A percentile compares a stretch with the other conserved stretches of the same genome.
These are phyloP conservation scores for Hafferia zeledoni DNA, from an alignment of 2,797 vertebrate species.

Conservation along the genomic window DNA sequence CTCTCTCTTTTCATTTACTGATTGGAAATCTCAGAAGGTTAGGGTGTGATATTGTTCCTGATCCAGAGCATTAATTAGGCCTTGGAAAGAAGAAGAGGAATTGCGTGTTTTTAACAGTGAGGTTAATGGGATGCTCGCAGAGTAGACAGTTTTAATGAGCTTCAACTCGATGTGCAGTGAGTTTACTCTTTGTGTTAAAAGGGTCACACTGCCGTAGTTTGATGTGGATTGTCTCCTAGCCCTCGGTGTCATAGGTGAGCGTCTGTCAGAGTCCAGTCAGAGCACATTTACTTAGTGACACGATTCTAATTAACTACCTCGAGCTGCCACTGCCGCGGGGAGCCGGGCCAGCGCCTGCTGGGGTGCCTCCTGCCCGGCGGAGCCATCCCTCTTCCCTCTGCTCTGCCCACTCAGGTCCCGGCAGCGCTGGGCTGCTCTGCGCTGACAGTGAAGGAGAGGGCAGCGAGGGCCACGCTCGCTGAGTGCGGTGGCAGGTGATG, in stretches of 20 bases:
- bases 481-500: background rate
- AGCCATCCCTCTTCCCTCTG: background rate
- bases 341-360: conserved; percentile 43
- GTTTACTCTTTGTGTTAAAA: conserved; percentile 97
- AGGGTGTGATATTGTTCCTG: conserved; percentile 73
- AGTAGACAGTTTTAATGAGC: conserved; percentile 97
- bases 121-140: conserved; percentile 86
- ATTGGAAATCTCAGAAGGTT: conserved; percentile 72
- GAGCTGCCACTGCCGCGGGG: conserved; percentile 80
- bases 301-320: conserved; percentile 98
- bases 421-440: background rate
- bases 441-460: background rate
- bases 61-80: conserved; percentile 84
- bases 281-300: conserved; percentile 99
- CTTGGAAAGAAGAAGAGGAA: conserved; percentile 78
- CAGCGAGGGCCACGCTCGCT: background rate
- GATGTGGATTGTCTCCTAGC: conserved; percentile 92
- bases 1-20: conserved; percentile 63
- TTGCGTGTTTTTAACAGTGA: conserved; percentile 80
- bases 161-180: conserved; percentile 96
- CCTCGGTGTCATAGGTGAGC: conserved; percentile 83
- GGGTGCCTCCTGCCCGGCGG: conserved; percentile 31
- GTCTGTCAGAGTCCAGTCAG: conserved; percentile 97
- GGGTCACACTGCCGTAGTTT: conserved; percentile 93
- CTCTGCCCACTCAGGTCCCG: background rate